These are phyloP conservation scores for Pygoscelis antarcticus DNA, from an alignment of 2,113 vertebrate species.

Conservation along the genomic window DNA sequence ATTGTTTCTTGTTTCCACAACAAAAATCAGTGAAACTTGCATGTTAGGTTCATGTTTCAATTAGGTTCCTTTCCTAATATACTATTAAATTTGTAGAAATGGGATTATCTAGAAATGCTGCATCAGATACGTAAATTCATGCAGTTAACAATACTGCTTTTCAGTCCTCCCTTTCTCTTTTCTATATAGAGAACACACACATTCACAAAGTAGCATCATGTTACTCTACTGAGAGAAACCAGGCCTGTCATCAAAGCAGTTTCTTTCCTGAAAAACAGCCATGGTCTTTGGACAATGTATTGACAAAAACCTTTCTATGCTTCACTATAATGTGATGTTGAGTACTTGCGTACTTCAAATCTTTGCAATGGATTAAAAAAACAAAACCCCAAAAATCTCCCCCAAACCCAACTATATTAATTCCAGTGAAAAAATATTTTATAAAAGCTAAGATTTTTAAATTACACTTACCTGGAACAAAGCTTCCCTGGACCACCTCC, in stretches of 20 bases:
- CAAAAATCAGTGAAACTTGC: neutral
- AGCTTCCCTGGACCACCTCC: conserved; percentile 98
- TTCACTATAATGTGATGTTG: neutral
- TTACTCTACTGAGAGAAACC: neutral
- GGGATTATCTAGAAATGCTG: neutral
- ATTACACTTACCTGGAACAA: conserved; percentile 91
- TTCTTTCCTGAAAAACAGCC: neutral
- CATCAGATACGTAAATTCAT: neutral
- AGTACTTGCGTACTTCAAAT: neutral
- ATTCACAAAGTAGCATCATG: neutral
- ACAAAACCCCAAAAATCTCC: neutral
- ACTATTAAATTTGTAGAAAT: neutral
- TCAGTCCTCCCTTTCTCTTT: neutral
- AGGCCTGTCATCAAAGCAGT: neutral
- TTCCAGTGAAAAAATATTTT: neutral
- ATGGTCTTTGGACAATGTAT: neutral
- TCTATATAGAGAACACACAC: neutral
- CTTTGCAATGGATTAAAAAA: neutral
- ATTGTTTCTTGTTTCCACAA: neutral
- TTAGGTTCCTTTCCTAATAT: neutral
- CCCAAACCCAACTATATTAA: neutral
- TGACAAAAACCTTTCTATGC: neutral
- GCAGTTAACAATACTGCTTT: neutral
- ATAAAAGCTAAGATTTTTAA: neutral
- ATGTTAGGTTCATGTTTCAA: neutral